Evolutionary conservation across 2,888 invertebrate genomes (phyloP).

Genomic region (Microplitis manilae): DNA sequence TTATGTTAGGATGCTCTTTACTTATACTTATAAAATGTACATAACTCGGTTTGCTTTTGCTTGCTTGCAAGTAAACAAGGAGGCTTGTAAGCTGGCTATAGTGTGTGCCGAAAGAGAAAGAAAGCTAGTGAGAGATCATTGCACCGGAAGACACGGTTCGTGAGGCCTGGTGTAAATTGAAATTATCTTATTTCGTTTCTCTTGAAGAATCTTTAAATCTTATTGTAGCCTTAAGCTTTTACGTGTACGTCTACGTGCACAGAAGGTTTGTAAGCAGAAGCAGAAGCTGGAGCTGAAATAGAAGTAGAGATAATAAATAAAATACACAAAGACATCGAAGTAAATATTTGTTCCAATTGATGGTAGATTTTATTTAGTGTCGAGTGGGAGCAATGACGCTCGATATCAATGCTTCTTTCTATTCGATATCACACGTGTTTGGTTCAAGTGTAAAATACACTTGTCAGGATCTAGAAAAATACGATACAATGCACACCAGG

Average conservation of each 20-base stretch:
- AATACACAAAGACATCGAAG: not conserved
- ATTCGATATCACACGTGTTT: not conserved
- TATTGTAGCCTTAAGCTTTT: not conserved
- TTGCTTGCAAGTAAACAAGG: not conserved
- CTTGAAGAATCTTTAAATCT: not conserved
- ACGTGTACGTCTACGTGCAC: not conserved
- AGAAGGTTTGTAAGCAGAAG: too few relatives aligned
- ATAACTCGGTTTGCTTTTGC: too few relatives aligned
- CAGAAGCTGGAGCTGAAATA: too few relatives aligned
- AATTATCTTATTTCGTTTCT: slow-evolving; percentile 54
- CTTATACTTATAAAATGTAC: too few relatives aligned
- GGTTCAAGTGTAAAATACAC: slow-evolving; percentile 11
- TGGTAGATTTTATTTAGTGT: not conserved
- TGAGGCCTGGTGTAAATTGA: slow-evolving; percentile 64
- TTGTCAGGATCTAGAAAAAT: slow-evolving; percentile 3
- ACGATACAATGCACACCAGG: not conserved
- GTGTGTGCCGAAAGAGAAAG: slow-evolving; percentile 2
- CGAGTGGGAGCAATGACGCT: not conserved
- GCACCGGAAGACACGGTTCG: slow-evolving; percentile 68
- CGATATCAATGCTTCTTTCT: not conserved
- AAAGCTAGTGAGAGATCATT: slow-evolving; percentile 53
- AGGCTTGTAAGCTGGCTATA: not conserved
- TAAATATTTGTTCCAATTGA: not conserved
- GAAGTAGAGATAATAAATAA: not conserved
- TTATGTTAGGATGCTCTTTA: too few relatives aligned